Conservation (phyloP, 2,888 invertebrate genomes). For the Sericinus montela region DNA sequence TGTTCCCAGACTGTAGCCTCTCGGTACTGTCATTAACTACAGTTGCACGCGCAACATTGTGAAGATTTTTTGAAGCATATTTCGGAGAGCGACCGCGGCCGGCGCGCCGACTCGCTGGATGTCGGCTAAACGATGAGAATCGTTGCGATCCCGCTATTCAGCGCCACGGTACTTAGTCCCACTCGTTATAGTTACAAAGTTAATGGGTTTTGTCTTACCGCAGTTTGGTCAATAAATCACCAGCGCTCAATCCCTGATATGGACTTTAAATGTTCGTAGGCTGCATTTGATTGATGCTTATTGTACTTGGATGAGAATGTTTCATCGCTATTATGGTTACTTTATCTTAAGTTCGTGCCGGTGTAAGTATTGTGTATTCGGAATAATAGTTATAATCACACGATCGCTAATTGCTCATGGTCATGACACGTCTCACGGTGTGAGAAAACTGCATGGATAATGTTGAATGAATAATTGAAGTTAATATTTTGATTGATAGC, state of each 20-base stretch:
- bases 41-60: conserved; percentile 69
- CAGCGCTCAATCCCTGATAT: conserved; percentile 30
- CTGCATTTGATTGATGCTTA: conserved; percentile 18
- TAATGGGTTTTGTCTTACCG: conserved; percentile 65
- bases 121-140: conserved; percentile 47
- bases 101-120: conserved; percentile 16
- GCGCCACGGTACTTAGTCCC: conserved; percentile 71
- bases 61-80: conserved; percentile 65
- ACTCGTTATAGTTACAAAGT: conserved; percentile 57
- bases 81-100: conserved; percentile 55
- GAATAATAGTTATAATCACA: conserved; percentile 4
- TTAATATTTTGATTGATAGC: too few species aligned
- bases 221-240: conserved; percentile 68
- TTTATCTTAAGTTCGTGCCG: conserved; percentile 4
- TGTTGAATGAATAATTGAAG: too few species aligned
- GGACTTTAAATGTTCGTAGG: conserved; percentile 24
- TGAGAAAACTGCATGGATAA: too few species aligned
- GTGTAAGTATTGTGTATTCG: conserved; percentile 2
- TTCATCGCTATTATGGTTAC: conserved; percentile 4
- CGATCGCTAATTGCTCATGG: not conserved
- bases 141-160: conserved; percentile 67
- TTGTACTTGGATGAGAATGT: conserved; percentile 1
- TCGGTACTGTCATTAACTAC: conserved; percentile 63
- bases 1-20: conserved; percentile 70
- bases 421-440: too few species aligned